A percentile compares a stretch with the other conserved stretches of the same genome.
phyloP scores from a whole-genome alignment of 64 coral and sea anemone species.

The Pocillopora damicornis region DNA sequence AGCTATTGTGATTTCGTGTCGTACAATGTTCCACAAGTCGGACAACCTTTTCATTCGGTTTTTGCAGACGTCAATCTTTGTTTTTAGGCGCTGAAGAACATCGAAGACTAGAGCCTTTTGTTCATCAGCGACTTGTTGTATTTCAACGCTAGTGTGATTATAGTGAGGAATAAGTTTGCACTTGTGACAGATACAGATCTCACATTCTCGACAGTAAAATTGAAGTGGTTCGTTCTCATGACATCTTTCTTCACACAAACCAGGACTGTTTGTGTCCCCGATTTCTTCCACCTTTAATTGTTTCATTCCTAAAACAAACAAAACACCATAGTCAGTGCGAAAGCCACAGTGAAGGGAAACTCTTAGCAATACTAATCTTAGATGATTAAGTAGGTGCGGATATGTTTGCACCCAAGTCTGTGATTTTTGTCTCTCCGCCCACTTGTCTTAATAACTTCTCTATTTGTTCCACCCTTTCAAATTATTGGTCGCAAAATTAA shows the following conservation, averaged over 20 bases:
- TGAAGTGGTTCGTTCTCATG: slow-evolving; percentile 34
- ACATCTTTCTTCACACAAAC: neutral
- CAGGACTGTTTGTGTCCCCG: neutral
- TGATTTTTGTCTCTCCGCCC: too few relatives aligned
- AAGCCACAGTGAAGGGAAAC: too few relatives aligned
- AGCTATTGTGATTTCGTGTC: neutral
- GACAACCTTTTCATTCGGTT: slow-evolving; percentile 9
- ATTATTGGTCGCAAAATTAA: too few relatives aligned
- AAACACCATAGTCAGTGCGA: neutral
- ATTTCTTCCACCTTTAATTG: neutral
- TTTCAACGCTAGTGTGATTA: neutral
- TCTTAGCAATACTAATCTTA: too few relatives aligned
- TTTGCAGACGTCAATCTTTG: slow-evolving; percentile 5
- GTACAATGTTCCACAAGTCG: neutral
- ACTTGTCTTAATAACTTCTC: too few relatives aligned
- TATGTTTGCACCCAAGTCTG: too few relatives aligned
- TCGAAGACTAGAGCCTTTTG: neutral
- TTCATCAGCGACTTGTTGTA: neutral
- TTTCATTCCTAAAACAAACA: neutral
- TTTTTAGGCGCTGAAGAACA: slow-evolving; percentile 1
- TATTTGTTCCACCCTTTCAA: too few relatives aligned
- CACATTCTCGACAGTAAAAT: slow-evolving; percentile 3
- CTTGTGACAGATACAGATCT: neutral
- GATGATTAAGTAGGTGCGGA: too few relatives aligned
- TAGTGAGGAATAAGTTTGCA: neutral